phyloP scores from a whole-genome alignment of 92 coral and sea anemone species.

The Epizoanthus rinbou region DNA sequence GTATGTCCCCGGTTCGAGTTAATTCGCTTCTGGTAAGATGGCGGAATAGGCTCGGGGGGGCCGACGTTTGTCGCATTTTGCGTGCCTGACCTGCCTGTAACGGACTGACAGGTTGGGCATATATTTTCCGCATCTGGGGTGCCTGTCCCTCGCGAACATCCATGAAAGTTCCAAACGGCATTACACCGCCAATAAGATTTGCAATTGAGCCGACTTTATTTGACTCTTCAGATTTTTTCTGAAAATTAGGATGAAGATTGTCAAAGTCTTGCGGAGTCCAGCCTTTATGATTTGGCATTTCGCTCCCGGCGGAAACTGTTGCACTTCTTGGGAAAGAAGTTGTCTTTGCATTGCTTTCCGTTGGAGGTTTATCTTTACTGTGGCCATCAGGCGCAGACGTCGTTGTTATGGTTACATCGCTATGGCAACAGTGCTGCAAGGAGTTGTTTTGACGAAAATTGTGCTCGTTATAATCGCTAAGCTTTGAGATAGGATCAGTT shows the following conservation, averaged over 20 bases:
- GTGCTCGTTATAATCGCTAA: background rate
- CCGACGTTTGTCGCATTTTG: background rate
- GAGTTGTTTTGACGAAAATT: background rate
- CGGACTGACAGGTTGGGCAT: background rate
- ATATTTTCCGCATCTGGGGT: background rate
- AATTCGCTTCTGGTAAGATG: background rate
- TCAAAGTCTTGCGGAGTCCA: background rate
- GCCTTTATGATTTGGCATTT: background rate
- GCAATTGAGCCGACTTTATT: background rate
- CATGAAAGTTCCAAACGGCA: background rate
- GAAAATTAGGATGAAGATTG: background rate
- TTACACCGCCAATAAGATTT: background rate
- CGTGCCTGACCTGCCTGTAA: background rate
- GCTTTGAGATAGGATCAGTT: background rate
- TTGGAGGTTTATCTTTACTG: background rate
- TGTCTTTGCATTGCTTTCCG: background rate
- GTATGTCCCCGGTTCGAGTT: no score
- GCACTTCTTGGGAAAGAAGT: conserved; percentile 20
- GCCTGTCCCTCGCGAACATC: background rate
- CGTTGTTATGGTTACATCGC: background rate
- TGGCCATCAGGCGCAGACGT: background rate
- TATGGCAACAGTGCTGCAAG: background rate
- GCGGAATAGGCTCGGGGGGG: background rate
- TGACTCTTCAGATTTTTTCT: background rate
- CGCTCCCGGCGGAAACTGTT: background rate